Evolutionary conservation across 2,888 invertebrate genomes (phyloP), one percentile per base, ranked within the genome.

Genomic region (Erynnis tages): DNA sequence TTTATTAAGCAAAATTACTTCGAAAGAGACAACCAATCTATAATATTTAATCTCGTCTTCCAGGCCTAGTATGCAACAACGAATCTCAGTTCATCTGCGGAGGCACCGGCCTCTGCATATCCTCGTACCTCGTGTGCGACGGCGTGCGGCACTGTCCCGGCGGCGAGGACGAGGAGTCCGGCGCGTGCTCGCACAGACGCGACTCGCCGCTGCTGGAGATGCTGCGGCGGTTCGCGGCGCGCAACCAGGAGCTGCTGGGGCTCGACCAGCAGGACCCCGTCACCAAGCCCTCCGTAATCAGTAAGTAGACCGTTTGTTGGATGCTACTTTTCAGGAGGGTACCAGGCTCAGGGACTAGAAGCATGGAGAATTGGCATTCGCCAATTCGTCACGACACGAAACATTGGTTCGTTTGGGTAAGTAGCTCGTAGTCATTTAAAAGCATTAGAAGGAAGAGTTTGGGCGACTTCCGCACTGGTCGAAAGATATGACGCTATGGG

Each of bases 111-210:
- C 82, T 93, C 35, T 94, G 94, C 76, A 91, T 94, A 48, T 92
- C 93, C 0, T 91, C 92, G 43, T 91, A 92, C 64, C 79, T 93
- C 57, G 89, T 92, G 11, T 94, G 94, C 71, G 93, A 94, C 61
- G 93, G 93, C 6, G 90, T 92, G 14, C 82, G 90, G 1, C 93
- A 94, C 69, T 94, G 94, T 60, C 93, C 93, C 0, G 91, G 91
- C 0, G 92, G 92, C 2, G 92, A 92, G 54, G 91, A 91, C 55
- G 91, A 91, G 59, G 91, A 91, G 25, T 43, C 77, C 0, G 60
- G 57, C 14, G 83, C 82, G 1, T 89, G 90, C 58, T 67, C 84
- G 1, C 81, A 79, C 30, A 60, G 84, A 2, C 62, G 82, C 4
- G 86, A 87, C 60, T 86, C 87, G 0, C 87, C 89, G 0, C 67